Evolutionary conservation across 2,888 invertebrate species (phyloP).

Genomic region (Branchellion lobata): DNA sequence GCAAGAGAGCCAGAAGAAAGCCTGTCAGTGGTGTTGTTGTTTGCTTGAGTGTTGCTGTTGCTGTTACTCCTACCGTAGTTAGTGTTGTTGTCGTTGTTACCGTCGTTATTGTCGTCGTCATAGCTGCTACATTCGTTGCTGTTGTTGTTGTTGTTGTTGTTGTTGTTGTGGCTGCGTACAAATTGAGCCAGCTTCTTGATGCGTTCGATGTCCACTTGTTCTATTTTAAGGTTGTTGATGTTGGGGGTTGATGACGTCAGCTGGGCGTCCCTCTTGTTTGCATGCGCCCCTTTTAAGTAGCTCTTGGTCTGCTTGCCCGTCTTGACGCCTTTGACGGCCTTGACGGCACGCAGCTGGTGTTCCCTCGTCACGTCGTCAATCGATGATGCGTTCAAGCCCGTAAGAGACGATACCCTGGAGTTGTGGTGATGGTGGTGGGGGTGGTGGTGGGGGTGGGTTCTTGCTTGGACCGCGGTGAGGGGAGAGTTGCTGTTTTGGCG

Average conservation of each 20-base stretch:
- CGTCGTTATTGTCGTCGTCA: not conserved
- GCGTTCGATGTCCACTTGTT: not conserved
- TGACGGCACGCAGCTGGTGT: not conserved
- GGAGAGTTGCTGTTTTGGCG: not conserved
- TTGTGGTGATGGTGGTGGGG: slow-evolving; percentile 1
- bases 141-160: not conserved
- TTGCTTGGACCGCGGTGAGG: not conserved
- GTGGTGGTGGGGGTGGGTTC: not conserved
- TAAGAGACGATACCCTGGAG: not conserved
- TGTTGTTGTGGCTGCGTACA: not conserved
- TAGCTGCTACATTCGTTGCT: not conserved
- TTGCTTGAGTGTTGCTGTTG: not conserved
- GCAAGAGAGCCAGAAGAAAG: no score
- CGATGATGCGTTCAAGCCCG: not conserved
- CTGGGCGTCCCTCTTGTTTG: not conserved
- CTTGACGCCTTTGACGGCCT: not conserved
- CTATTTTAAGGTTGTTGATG: not conserved
- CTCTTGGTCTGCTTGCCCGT: not conserved
- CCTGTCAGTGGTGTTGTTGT: no score
- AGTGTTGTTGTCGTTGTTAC: not conserved
- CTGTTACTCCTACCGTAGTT: not conserved
- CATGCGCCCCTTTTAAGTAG: no score
- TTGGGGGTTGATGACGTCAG: not conserved
- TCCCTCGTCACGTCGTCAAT: not conserved
- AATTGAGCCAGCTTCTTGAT: slow-evolving; percentile 1